Evolutionary conservation across 2,888 invertebrate genomes (phyloP), one percentile per base, ranked within the genome.

Genomic region (Lycocerus yunnanus): DNA sequence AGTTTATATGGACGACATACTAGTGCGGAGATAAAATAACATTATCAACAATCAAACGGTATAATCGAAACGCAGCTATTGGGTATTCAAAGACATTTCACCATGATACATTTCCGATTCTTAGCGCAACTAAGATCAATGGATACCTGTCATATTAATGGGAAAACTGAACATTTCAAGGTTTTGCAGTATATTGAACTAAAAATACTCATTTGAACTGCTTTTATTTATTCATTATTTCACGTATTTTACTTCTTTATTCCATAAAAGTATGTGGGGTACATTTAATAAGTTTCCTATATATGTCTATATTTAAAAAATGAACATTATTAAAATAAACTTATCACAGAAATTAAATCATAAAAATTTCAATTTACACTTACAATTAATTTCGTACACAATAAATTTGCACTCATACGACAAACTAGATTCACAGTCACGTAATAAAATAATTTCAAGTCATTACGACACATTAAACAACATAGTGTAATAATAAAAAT

Each of bases 271-370:
- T 18, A 58, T 43, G 43, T 43, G 4, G 43, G n/a, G n/a, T 43
- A 43, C 43, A 43, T n/a, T 43, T 8, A 43, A 43, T 43, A 43
- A 43, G n/a, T 43, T 43, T 43, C 21, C n/a, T 43, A 43, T 43
- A 43, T n/a, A 43, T 21, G 21, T 21, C n/a, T 43, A 6, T 43
- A 43, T 43, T 43, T 43, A n/a, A 43, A 43, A 43, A 43, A 43
- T 43, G 8, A 43, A n/a, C n/a, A 43, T n/a, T n/a, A n/a, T n/a
- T 43, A 43, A 43, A 43, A 43, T 43, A 20, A 71, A 68, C 72
- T 72, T 75, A 75, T 75, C 74, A 75, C 74, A 75, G 74, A 75
- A 75, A 71, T 74, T 65, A 68, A 71, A 72, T 72, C 66, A 68
- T 20, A 71, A 24, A 66, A 61, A 68, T 58, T 58, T 73, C 59